These are phyloP conservation scores for Acanthopagrus latus DNA, from an alignment of 2,797 vertebrate species.

Conservation along the genomic window DNA sequence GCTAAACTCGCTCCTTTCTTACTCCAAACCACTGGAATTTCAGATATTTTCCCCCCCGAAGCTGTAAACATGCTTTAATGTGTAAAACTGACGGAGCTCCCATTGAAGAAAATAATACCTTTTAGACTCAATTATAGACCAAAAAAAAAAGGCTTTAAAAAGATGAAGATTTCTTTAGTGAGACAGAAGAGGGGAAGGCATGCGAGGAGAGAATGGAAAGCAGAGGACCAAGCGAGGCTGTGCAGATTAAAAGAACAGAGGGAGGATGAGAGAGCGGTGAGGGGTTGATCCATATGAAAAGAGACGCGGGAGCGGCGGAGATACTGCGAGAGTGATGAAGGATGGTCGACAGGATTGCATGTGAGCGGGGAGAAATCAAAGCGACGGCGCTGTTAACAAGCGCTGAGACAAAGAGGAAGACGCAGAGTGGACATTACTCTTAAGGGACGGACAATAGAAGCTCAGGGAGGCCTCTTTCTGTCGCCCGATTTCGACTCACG, in stretches of 20 bases:
- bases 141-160: not conserved
- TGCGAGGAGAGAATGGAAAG: not conserved
- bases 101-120: not conserved
- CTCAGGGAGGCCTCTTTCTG: slow-evolving; percentile 15
- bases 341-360: slow-evolving; percentile 1
- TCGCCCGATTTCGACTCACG: slow-evolving; percentile 4
- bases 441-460: slow-evolving; percentile 7
- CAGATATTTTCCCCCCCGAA: not conserved
- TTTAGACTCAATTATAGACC: not conserved
- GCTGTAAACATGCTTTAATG: slow-evolving; percentile 1
- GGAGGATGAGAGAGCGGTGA: not conserved
- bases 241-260: not conserved
- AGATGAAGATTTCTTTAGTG: not conserved
- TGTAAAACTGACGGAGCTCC: not conserved
- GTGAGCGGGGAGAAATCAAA: not conserved
- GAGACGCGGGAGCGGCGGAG: not conserved
- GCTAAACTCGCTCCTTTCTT: not conserved
- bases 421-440: not conserved
- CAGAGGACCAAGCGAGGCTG: not conserved
- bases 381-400: not conserved
- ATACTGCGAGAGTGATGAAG: not conserved
- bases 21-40: not conserved
- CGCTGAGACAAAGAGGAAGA: slow-evolving; percentile 11
- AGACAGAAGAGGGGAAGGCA: not conserved
- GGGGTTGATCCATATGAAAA: slow-evolving; percentile 1